Evolutionary conservation across 2,113 vertebrate species (phyloP).

Genomic region (Thalassarche chlororhynchos): DNA sequence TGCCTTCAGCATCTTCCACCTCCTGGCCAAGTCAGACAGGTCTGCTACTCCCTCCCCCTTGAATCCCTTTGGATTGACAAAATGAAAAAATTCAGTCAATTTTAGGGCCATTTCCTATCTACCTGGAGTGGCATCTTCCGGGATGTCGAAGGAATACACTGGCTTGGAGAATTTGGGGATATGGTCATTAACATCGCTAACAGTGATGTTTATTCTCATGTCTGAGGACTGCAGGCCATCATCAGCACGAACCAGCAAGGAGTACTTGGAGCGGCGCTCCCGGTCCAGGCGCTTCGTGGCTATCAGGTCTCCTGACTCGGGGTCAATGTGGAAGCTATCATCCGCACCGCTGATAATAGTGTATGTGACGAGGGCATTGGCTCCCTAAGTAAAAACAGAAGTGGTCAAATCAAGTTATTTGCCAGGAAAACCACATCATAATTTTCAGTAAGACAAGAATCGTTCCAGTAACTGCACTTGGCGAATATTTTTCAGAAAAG

Average conservation of each 20-base stretch:
- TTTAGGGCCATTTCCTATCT: neutral
- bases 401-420: neutral
- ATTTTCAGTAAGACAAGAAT: neutral
- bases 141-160: constrained; percentile 93
- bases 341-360: constrained; percentile 96
- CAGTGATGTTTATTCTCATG: constrained; percentile 92
- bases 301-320: constrained; percentile 92
- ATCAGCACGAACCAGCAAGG: constrained; percentile 91
- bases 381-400: constrained; percentile 80
- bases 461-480: neutral
- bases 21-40: neutral
- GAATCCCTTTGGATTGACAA: neutral
- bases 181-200: constrained; percentile 95
- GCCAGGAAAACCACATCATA: constrained; percentile 15
- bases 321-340: constrained; percentile 94
- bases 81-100: neutral
- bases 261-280: constrained; percentile 93
- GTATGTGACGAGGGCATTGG: constrained; percentile 95
- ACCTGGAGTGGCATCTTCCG: constrained; percentile 91
- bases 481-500: neutral
- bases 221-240: constrained; percentile 95
- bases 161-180: constrained; percentile 90
- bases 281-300: constrained; percentile 91
- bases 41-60: neutral
- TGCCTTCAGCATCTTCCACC: neutral